Evolutionary conservation across 2,888 invertebrate species (phyloP).

Genomic region (Campopleginae sp.): DNA sequence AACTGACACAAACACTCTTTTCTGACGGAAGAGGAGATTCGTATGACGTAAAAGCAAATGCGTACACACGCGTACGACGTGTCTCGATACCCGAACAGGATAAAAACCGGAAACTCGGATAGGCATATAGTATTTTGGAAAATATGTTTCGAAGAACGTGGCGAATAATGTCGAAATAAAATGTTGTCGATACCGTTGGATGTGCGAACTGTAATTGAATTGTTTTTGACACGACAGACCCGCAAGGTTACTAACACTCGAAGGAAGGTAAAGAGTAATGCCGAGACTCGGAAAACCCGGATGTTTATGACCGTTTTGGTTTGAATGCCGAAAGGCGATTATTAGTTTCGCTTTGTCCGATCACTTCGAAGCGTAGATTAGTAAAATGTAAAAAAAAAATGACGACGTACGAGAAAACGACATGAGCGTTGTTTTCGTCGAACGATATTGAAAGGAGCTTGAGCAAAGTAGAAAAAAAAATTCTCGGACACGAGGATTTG

Average conservation of each 20-base stretch:
- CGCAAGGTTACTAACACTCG: background rate
- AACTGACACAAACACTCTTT: background rate
- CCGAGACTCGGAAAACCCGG: background rate
- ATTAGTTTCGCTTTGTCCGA: background rate
- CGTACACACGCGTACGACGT: background rate
- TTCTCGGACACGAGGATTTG: background rate
- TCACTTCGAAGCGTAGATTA: background rate
- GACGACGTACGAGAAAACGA: background rate
- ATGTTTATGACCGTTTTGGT: constrained; percentile 39
- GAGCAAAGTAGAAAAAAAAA: background rate
- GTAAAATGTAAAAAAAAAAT: background rate
- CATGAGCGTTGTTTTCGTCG: background rate
- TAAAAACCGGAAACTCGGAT: background rate
- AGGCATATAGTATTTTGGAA: background rate
- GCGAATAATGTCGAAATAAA: background rate
- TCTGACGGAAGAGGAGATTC: background rate
- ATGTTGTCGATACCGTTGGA: background rate
- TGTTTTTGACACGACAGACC: background rate
- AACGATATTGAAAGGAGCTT: background rate
- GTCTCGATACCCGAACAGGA: background rate
- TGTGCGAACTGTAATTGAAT: background rate
- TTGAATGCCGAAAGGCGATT: background rate
- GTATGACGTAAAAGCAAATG: background rate
- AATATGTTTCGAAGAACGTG: background rate
- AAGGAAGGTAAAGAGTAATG: background rate